A percentile compares a stretch with the other conserved stretches of the same genome.
phyloP scores from a whole-genome alignment of 2,888 invertebrate species.

The Drosophila mayaguana region DNA sequence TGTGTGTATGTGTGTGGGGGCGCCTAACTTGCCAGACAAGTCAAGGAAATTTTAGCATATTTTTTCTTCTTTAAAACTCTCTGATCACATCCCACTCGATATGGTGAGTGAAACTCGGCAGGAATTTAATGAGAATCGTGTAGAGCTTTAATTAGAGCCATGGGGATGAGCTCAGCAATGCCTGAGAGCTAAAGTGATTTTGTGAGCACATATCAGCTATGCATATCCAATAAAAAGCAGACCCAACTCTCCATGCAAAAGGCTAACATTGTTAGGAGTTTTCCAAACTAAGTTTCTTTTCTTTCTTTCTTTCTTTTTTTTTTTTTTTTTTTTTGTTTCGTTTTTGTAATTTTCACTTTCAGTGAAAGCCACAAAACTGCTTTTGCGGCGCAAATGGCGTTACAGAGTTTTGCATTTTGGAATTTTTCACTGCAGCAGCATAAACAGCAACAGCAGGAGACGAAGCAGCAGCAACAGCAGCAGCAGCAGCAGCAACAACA shows the following conservation, averaged over 20 bases:
- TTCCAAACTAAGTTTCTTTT: background rate
- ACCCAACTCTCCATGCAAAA: constrained; percentile 5
- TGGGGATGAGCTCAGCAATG: no score
- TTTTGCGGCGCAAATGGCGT: constrained; percentile 19
- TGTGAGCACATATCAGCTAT: constrained; percentile 1
- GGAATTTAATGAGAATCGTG: constrained; percentile 2
- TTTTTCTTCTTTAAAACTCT: background rate
- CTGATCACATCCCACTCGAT: background rate
- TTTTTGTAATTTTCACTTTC: constrained; percentile 30
- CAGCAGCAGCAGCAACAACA: background rate
- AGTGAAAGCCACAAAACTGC: constrained; percentile 28
- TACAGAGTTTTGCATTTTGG: constrained; percentile 48
- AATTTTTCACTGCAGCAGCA: constrained; percentile 4
- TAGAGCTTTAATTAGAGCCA: background rate
- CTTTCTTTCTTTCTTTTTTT: background rate
- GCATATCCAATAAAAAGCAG: background rate
- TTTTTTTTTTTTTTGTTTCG: background rate
- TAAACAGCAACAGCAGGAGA: background rate
- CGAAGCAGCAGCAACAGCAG: background rate
- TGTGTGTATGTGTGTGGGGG: background rate
- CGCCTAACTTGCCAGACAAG: background rate
- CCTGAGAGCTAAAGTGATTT: background rate
- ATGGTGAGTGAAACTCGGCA: background rate
- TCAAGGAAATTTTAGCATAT: background rate
- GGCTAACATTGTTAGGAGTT: constrained; percentile 13